These are phyloP conservation scores for Todus mexicanus DNA, from an alignment of 2,797 vertebrate genomes.

Conservation along the genomic window DNA sequence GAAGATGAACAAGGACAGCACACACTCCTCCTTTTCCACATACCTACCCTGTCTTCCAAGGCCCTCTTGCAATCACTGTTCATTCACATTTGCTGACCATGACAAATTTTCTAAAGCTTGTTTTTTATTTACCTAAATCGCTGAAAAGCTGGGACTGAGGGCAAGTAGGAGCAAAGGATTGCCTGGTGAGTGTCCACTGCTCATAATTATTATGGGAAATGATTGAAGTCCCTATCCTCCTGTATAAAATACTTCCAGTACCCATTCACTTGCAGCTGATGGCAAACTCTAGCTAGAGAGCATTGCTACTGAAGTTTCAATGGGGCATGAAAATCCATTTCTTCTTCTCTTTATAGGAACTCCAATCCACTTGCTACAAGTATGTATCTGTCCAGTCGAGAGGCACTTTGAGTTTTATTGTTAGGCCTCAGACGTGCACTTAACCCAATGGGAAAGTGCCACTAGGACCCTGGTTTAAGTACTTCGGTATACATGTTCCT, in stretches of 20 bases:
- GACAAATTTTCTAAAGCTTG: no score
- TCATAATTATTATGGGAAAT: not conserved
- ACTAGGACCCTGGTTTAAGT: not conserved
- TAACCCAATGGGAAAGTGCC: not conserved
- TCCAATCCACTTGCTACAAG: not conserved
- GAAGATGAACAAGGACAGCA: not conserved
- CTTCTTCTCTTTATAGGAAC: not conserved
- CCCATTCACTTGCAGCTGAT: not conserved
- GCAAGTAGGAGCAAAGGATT: not conserved
- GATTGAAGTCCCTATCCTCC: not conserved
- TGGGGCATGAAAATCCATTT: not conserved
- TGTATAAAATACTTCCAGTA: not conserved
- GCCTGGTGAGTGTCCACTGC: not conserved
- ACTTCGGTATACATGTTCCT: not conserved
- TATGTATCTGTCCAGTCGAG: fast-evolving
- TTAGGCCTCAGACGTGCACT: not conserved
- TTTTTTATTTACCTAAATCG: not conserved
- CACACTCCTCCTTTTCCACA: not conserved
- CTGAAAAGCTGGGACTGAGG: not conserved
- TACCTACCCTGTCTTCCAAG: not conserved
- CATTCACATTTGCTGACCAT: not conserved
- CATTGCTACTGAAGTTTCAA: not conserved
- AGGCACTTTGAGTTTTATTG: not conserved
- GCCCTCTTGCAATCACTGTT: not conserved
- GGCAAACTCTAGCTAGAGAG: not conserved